These are phyloP conservation scores for Nipponacmea schrenckii DNA, from an alignment of 2,888 invertebrate genomes.

Conservation along the genomic window DNA sequence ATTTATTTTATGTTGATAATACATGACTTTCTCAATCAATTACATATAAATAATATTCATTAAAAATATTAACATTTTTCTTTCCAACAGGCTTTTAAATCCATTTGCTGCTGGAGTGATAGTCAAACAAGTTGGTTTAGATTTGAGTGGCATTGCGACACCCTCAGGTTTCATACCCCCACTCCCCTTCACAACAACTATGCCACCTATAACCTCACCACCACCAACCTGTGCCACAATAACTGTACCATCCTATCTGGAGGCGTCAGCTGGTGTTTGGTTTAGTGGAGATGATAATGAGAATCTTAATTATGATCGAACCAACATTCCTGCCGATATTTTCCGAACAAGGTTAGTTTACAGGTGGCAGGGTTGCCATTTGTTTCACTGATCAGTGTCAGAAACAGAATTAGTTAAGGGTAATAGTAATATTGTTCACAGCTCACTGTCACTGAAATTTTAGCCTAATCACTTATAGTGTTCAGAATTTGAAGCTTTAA, in stretches of 20 bases:
- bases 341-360: background rate
- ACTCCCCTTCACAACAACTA: conserved; percentile 9
- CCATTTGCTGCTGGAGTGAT: background rate
- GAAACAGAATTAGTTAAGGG: no score
- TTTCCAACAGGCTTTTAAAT: background rate
- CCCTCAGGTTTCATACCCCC: conserved; percentile 13
- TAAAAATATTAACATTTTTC: no score
- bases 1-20: no score
- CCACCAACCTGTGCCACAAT: conserved; percentile 1
- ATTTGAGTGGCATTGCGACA: conserved; percentile 5
- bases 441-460: no score
- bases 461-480: no score
- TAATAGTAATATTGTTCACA: no score
- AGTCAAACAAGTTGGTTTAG: background rate
- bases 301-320: background rate
- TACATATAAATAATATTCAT: no score
- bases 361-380: no score
- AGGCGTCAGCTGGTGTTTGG: conserved; percentile 9
- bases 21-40: no score
- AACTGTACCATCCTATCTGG: background rate
- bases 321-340: background rate
- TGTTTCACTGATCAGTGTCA: no score
- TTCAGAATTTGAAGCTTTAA: no score
- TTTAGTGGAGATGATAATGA: conserved; percentile 8
- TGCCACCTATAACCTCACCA: background rate